These are phyloP conservation scores for Tympanoctomys barrerae DNA, from an alignment of 2,797 vertebrate genomes.

Conservation along the genomic window DNA sequence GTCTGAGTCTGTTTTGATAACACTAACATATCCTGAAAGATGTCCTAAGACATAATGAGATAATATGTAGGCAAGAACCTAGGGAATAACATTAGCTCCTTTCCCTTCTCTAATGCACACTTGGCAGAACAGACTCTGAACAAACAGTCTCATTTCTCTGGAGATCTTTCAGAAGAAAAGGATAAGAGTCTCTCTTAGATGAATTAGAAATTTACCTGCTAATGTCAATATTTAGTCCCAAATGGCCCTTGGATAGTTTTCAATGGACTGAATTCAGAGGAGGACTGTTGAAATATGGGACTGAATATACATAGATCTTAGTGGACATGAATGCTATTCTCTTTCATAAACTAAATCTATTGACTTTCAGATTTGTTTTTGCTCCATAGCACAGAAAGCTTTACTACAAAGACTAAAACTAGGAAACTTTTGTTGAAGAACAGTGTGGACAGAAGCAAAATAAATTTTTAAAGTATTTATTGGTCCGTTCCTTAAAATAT, in stretches of 20 bases:
- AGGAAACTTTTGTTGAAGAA: neutral
- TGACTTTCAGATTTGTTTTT: slow-evolving; percentile 50
- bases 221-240: neutral
- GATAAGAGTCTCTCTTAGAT: neutral
- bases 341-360: neutral
- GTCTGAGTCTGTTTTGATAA: neutral
- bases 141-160: neutral
- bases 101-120: neutral
- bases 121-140: neutral
- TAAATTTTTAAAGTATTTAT: slow-evolving; percentile 44
- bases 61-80: neutral
- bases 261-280: neutral
- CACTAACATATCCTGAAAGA: neutral
- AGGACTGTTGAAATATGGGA: neutral
- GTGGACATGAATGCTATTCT: neutral
- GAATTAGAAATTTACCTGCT: neutral
- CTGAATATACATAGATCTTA: neutral
- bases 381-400: neutral
- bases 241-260: neutral
- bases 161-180: neutral
- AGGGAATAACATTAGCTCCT: neutral
- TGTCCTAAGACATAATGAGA: slow-evolving; percentile 8
- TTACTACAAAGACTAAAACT: neutral
- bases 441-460: slow-evolving; percentile 45
- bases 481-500: slow-evolving; percentile 65